Evolutionary conservation across 1,140 invertebrate species (phyloP).

Genomic region (Diorhabda sublineata): DNA sequence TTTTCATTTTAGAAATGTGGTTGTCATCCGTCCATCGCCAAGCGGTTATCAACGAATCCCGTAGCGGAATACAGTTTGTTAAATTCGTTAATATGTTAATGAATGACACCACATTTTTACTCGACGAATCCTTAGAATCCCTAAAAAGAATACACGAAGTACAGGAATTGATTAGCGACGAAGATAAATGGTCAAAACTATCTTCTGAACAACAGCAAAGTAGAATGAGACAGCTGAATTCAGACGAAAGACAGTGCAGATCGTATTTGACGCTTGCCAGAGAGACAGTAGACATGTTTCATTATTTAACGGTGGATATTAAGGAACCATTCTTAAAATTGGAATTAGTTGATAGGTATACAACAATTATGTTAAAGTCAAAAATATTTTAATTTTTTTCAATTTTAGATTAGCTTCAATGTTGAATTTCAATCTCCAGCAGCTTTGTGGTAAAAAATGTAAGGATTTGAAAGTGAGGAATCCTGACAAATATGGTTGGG

Average conservation of each 20-base stretch:
- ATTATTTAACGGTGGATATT: slow-evolving; percentile 92
- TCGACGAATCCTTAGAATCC: slow-evolving; percentile 94
- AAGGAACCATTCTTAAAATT: slow-evolving; percentile 89
- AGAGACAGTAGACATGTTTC: slow-evolving; percentile 97
- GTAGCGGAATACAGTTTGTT: slow-evolving; percentile 88
- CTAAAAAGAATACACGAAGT: slow-evolving; percentile 94
- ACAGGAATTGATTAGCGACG: slow-evolving; percentile 78
- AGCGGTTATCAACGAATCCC: slow-evolving; percentile 77
- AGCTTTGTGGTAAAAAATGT: slow-evolving; percentile 96
- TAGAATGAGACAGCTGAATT: slow-evolving; percentile 72
- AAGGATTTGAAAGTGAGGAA: slow-evolving; percentile 95
- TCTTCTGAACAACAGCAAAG: slow-evolving; percentile 71
- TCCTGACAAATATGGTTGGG: slow-evolving; percentile 95
- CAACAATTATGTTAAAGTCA: slow-evolving; percentile 48
- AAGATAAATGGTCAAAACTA: slow-evolving; percentile 61
- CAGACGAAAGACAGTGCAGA: slow-evolving; percentile 90
- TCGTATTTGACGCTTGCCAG: slow-evolving; percentile 91
- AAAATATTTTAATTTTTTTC: not conserved
- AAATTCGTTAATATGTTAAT: slow-evolving; percentile 99
- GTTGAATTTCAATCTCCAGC: slow-evolving; percentile 96
- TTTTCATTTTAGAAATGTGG: slow-evolving; percentile 41
- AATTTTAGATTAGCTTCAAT: slow-evolving; percentile 77
- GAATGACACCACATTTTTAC: slow-evolving; percentile 96
- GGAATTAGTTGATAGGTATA: slow-evolving; percentile 82
- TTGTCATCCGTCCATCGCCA: slow-evolving; percentile 52